A percentile compares a stretch with the other conserved stretches of the same genome.
These are phyloP conservation scores for Thalpophila matura DNA, from an alignment of 2,888 invertebrate species.

Conservation along the genomic window DNA sequence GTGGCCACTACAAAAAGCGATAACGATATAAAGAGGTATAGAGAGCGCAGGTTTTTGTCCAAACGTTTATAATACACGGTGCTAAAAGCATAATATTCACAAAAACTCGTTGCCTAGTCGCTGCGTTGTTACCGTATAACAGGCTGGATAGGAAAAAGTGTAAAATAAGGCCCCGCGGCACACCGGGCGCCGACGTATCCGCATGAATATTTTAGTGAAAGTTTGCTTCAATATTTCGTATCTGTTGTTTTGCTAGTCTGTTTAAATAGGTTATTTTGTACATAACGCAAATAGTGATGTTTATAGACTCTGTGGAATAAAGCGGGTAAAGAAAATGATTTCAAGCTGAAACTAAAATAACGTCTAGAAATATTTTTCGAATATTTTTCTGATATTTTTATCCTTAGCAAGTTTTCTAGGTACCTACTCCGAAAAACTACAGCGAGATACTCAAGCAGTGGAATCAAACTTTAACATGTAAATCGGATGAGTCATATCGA, in stretches of 20 bases:
- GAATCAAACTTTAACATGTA: constrained; percentile 42
- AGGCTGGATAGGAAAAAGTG: constrained; percentile 79
- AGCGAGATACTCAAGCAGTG: not conserved
- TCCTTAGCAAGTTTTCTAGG: constrained; percentile 5
- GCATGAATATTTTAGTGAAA: constrained; percentile 58
- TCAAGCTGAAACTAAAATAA: not conserved
- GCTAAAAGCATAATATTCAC: constrained; percentile 87
- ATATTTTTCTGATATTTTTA: not conserved
- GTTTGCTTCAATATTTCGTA: constrained; percentile 50
- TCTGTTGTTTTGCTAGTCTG: constrained; percentile 52
- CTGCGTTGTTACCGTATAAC: constrained; percentile 80
- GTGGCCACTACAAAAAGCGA: constrained; percentile 60
- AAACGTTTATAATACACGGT: constrained; percentile 82
- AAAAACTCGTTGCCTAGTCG: constrained; percentile 79
- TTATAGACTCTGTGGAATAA: constrained; percentile 17
- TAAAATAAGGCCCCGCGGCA: constrained; percentile 62
- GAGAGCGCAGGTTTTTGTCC: constrained; percentile 71
- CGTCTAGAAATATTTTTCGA: not conserved
- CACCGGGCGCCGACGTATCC: constrained; percentile 61
- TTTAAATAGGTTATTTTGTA: constrained; percentile 57
- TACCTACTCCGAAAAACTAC: not conserved
- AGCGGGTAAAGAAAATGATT: not conserved
- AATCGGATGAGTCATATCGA: constrained; percentile 49
- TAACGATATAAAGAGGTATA: constrained; percentile 70
- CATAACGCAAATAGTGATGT: constrained; percentile 41